A percentile compares a stretch with the other conserved stretches of the same genome.
phyloP scores from a whole-genome alignment of 2,888 invertebrate genomes.

The Neoaliturus tenellus region DNA sequence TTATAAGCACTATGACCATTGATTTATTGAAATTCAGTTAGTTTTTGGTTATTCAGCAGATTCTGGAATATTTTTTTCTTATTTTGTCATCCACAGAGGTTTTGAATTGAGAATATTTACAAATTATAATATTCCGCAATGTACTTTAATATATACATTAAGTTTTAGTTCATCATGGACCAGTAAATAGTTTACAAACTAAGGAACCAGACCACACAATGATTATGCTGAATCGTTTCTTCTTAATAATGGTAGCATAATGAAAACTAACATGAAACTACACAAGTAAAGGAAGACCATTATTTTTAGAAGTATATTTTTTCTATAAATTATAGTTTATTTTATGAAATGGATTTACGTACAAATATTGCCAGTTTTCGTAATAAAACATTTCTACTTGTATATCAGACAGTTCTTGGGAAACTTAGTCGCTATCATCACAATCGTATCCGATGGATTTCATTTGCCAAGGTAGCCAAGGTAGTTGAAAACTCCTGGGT shows the following conservation, averaged over 20 bases:
- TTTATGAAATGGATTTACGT: slow-evolving; percentile 23
- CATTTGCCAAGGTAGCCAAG: slow-evolving; percentile 51
- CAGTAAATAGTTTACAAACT: too few species aligned
- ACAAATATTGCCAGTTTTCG: slow-evolving; percentile 23
- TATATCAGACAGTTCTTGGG: slow-evolving; percentile 37
- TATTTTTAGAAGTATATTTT: slow-evolving; percentile 13
- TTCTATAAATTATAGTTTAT: slow-evolving; percentile 1
- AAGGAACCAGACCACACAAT: too few species aligned
- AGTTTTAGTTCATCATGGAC: too few species aligned
- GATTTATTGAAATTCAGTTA: not conserved
- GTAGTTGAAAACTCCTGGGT: slow-evolving; percentile 42
- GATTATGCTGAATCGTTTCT: slow-evolving; percentile 1
- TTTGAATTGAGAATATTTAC: too few species aligned
- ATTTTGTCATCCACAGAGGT: too few species aligned
- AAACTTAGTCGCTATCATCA: slow-evolving; percentile 37
- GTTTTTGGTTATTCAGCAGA: too few species aligned
- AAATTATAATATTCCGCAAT: too few species aligned
- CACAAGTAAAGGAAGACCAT: slow-evolving; percentile 5
- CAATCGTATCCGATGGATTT: slow-evolving; percentile 44
- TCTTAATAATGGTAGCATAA: not conserved
- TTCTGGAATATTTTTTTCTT: too few species aligned
- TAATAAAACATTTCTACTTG: slow-evolving; percentile 28
- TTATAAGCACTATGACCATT: not conserved
- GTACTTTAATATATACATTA: not conserved
- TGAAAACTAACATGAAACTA: not conserved